Conservation (phyloP, 2,888 invertebrate genomes). For the Lymantria dispar region DNA sequence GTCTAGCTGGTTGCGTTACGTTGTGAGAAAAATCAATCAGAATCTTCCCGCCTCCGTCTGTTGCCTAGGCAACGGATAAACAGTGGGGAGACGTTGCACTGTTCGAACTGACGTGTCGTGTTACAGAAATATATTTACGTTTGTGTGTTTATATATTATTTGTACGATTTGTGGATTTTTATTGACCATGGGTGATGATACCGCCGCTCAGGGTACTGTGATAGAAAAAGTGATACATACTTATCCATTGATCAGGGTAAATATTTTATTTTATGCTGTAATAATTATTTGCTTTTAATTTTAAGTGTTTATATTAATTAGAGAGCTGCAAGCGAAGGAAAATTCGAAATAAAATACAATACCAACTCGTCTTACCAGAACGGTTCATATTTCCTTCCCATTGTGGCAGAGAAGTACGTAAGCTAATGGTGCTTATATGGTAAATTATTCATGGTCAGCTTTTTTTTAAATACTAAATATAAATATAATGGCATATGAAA, state of each 20-base stretch:
- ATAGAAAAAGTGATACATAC: slow-evolving; percentile 88
- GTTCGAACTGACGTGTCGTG: slow-evolving; percentile 40
- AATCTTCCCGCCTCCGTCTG: slow-evolving; percentile 68
- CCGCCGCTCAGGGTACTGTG: slow-evolving; percentile 60
- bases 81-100: slow-evolving; percentile 66
- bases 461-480: too few species aligned
- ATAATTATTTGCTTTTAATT: too few species aligned
- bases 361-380: too few species aligned
- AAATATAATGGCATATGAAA: too few species aligned
- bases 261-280: slow-evolving; percentile 30
- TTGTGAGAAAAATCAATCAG: slow-evolving; percentile 77
- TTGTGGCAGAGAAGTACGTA: too few species aligned
- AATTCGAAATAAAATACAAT: too few species aligned
- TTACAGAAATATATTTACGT: slow-evolving; percentile 22
- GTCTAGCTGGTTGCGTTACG: slow-evolving; percentile 37
- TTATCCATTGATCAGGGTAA: slow-evolving; percentile 92
- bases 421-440: too few species aligned
- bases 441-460: too few species aligned
- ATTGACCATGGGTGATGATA: slow-evolving; percentile 65
- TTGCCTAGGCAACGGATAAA: slow-evolving; percentile 78
- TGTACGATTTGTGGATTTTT: slow-evolving; percentile 14
- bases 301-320: too few species aligned
- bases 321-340: too few species aligned
- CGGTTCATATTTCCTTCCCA: too few species aligned
- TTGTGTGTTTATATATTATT: slow-evolving; percentile 19